phyloP scores from a whole-genome alignment of 2,113 vertebrate genomes.

The Hassar affinis region DNA sequence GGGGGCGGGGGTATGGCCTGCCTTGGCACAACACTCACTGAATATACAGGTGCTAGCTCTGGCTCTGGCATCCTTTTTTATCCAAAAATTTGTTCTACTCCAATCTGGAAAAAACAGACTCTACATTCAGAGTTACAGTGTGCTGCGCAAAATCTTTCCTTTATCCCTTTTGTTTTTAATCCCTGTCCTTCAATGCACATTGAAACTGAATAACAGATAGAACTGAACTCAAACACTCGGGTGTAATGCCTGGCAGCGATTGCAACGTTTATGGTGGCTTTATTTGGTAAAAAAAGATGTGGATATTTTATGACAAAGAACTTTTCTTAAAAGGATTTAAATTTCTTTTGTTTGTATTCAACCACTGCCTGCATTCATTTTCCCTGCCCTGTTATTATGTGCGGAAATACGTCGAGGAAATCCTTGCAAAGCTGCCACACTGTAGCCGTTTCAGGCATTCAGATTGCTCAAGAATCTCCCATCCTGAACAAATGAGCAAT shows the following conservation, averaged over 20 bases:
- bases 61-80: slow-evolving; percentile 63
- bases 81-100: slow-evolving; percentile 75
- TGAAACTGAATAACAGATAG: slow-evolving; percentile 65
- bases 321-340: slow-evolving; percentile 62
- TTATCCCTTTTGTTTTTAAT: slow-evolving; percentile 70
- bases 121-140: slow-evolving; percentile 78
- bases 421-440: neutral
- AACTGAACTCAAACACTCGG: slow-evolving; percentile 17
- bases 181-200: slow-evolving; percentile 81
- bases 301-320: slow-evolving; percentile 81
- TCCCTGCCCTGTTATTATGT: neutral
- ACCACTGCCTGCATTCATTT: neutral
- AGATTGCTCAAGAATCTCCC: neutral
- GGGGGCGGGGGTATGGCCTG: slow-evolving; percentile 76
- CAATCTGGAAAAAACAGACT: slow-evolving; percentile 70
- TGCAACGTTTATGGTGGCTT: slow-evolving; percentile 99
- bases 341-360: slow-evolving; percentile 75
- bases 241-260: neutral
- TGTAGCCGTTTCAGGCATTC: neutral
- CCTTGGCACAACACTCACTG: slow-evolving; percentile 86
- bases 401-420: neutral
- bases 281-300: slow-evolving; percentile 96
- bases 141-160: slow-evolving; percentile 86
- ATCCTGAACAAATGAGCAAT: slow-evolving; percentile 70
- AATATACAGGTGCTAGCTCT: slow-evolving; percentile 80